These are phyloP conservation scores for Sebastes schlegelii DNA, from an alignment of 2,113 vertebrate genomes.

Conservation along the genomic window DNA sequence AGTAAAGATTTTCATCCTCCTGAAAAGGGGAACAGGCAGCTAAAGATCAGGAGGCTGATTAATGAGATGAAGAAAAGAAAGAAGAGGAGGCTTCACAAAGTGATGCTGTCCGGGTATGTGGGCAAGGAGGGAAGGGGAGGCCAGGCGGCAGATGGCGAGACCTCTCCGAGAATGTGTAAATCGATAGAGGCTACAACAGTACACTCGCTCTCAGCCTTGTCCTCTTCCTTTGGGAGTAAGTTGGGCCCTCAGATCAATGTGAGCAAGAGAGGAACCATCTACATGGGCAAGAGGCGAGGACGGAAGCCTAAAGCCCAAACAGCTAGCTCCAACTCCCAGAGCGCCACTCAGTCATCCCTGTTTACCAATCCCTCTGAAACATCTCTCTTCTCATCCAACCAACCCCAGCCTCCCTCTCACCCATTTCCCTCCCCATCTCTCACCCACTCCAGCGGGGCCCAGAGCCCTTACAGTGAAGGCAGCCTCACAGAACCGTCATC, in stretches of 20 bases:
- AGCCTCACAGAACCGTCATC: slow-evolving; percentile 87
- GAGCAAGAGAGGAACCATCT: slow-evolving; percentile 99
- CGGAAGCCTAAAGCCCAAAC: slow-evolving; percentile 92
- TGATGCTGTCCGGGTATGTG: slow-evolving; percentile 82
- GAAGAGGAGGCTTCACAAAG: slow-evolving; percentile 92
- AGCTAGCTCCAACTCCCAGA: slow-evolving; percentile 39
- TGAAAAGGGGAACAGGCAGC: slow-evolving; percentile 89
- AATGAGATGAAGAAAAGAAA: slow-evolving; percentile 98
- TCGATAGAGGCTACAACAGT: slow-evolving; percentile 88
- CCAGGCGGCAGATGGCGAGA: slow-evolving; percentile 52
- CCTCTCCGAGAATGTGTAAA: slow-evolving; percentile 60
- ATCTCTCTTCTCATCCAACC: slow-evolving; percentile 78
- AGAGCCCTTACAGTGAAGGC: slow-evolving; percentile 92
- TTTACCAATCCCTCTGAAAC: slow-evolving; percentile 83
- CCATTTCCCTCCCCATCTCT: slow-evolving; percentile 90
- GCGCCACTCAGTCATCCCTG: slow-evolving; percentile 73
- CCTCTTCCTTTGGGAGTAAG: slow-evolving; percentile 93
- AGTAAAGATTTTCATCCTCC: slow-evolving; percentile 80
- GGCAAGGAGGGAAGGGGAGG: slow-evolving; percentile 51
- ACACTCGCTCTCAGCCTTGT: slow-evolving; percentile 91
- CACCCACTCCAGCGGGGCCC: slow-evolving; percentile 92
- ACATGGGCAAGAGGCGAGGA: slow-evolving; percentile 97
- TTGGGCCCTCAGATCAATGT: slow-evolving; percentile 97
- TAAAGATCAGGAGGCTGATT: slow-evolving; percentile 94
- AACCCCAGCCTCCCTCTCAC: slow-evolving; percentile 84